Base-by-base conservation (phyloP, 2,797 vertebrate genomes). In the Notolepis coatsorum region DNA sequence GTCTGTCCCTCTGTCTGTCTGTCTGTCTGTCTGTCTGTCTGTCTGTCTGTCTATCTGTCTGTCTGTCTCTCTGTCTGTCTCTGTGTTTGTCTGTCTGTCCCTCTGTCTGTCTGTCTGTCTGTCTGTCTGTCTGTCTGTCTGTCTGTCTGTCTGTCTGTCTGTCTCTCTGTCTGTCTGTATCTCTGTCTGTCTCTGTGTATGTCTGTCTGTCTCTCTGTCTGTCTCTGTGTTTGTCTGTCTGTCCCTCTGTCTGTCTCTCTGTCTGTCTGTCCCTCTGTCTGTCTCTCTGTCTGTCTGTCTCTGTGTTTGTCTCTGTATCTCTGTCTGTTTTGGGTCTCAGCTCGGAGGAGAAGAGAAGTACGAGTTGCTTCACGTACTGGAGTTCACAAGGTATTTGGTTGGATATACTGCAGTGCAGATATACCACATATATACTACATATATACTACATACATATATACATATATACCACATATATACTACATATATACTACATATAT, bases 361-460 rank as follows among this genome's bases (percentile, higher is more conserved):
- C 0, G 94, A 99, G 76, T 88, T 99, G 31, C 94, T 99, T 43
- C 96, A 97, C 1, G 98, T 99, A 25, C 85, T 99, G 77, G 98
- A 99, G 87, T 99, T 99, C 70, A 99, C 97, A 73, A 99, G 93
- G 93, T 93, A 81, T 1, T 15, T 23, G 5, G 2, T 7, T 13
- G 1, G 17, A 43, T 46, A 48, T 8, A 24, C 24, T 15, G 1
- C 9, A 37, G 3, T 24, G 18, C 12, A 2, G 21, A 50, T 48
- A 18, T n/a, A n/a, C n/a, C n/a, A n/a, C n/a, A n/a, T n/a, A n/a
- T n/a, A n/a, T n/a, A n/a, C n/a, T n/a, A n/a, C n/a, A n/a, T n/a
- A n/a, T n/a, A n/a, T n/a, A n/a, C n/a, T n/a, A n/a, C n/a, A n/a
- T n/a, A n/a, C n/a, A n/a, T n/a, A n/a, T n/a, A n/a, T n/a, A n/a